Evolutionary conservation across 2,113 vertebrate genomes (phyloP).

Genomic region (Furnarius figulus): DNA sequence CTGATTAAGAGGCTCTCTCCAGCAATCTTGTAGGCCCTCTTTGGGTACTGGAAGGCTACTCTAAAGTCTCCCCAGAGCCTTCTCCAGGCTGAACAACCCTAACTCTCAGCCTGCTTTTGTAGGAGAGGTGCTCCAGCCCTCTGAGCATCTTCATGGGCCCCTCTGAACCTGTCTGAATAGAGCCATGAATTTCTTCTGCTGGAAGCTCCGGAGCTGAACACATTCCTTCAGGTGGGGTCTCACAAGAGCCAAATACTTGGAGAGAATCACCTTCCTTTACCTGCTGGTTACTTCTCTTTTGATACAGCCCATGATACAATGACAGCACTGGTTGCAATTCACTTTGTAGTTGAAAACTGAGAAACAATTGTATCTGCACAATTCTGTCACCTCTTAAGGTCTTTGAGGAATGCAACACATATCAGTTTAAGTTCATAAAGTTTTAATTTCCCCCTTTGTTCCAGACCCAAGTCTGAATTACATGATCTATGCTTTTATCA

Average conservation of each 20-base stretch:
- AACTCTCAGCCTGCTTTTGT: not conserved
- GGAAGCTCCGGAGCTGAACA: not conserved
- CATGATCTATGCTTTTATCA: too few species aligned
- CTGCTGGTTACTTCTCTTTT: not conserved
- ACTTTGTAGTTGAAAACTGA: not conserved
- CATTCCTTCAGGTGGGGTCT: not conserved
- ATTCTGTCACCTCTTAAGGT: not conserved
- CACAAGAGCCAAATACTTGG: not conserved
- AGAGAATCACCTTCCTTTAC: not conserved
- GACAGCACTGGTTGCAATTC: not conserved
- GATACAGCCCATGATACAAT: not conserved
- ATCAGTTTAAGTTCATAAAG: not conserved
- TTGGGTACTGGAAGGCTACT: not conserved
- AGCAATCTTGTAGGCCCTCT: not conserved
- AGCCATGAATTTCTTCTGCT: not conserved
- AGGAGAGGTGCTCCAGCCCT: not conserved
- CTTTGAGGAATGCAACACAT: not conserved
- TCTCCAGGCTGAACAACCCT: not conserved
- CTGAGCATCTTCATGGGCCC: not conserved
- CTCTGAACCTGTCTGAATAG: not conserved
- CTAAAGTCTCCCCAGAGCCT: not conserved
- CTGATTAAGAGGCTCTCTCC: not conserved
- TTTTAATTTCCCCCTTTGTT: not conserved
- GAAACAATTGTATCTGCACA: not conserved
- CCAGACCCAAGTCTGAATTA: too few species aligned